Evolutionary conservation across 2,888 invertebrate genomes (phyloP).

Genomic region (Barypeithes pellucidus): DNA sequence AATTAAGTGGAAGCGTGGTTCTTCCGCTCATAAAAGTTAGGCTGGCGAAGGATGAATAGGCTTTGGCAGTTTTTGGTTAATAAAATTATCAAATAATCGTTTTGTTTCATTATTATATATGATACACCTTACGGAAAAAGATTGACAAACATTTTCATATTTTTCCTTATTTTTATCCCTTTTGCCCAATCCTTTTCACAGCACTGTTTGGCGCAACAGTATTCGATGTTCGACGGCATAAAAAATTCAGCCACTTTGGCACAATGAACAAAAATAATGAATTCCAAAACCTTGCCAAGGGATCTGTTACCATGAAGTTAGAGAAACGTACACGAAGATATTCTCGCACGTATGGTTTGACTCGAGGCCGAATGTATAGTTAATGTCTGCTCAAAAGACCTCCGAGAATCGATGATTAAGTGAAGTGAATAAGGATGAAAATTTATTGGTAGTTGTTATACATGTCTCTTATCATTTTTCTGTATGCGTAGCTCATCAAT

Average conservation of each 20-base stretch:
- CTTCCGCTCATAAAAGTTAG: too few species aligned
- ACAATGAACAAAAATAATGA: slow-evolving; percentile 57
- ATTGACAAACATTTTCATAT: too few species aligned
- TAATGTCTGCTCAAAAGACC: slow-evolving; percentile 17
- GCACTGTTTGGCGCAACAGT: neutral
- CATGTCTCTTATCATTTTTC: neutral
- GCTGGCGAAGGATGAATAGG: too few species aligned
- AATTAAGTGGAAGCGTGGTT: too few species aligned
- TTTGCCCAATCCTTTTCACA: too few species aligned
- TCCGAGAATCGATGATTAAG: slow-evolving; percentile 11
- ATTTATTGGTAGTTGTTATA: neutral
- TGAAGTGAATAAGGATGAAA: neutral
- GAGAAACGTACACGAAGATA: slow-evolving; percentile 14
- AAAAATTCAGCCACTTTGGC: slow-evolving; percentile 57
- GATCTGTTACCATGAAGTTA: slow-evolving; percentile 54
- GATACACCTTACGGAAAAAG: too few species aligned
- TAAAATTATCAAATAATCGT: too few species aligned
- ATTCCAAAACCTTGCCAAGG: slow-evolving; percentile 58
- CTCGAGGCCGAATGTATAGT: slow-evolving; percentile 23
- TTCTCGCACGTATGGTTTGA: slow-evolving; percentile 7
- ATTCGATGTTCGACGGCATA: slow-evolving; percentile 24
- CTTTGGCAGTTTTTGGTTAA: too few species aligned
- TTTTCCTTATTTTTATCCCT: neutral
- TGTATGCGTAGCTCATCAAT: too few species aligned
- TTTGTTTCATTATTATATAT: too few species aligned